phyloP scores from a whole-genome alignment of 1,140 invertebrate species.

The Scaptomyza pallida region DNA sequence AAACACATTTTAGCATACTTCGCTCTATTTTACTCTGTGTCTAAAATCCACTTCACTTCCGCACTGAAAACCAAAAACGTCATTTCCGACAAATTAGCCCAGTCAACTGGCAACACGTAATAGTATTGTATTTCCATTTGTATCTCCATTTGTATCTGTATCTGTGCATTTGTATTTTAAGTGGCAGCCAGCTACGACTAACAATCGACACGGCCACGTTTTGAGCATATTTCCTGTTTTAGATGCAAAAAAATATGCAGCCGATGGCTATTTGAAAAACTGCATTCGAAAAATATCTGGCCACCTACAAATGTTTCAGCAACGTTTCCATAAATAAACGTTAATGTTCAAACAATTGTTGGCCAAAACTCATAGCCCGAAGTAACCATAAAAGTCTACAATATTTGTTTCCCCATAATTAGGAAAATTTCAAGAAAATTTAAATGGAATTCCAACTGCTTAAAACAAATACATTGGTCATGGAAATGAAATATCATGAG shows the following conservation, averaged over 20 bases:
- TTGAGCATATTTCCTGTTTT: slow-evolving; percentile 76
- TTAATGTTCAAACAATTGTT: neutral
- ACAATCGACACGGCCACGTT: slow-evolving; percentile 60
- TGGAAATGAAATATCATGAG: neutral
- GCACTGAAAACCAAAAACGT: slow-evolving; percentile 67
- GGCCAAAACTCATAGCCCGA: neutral
- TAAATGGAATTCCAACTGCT: neutral
- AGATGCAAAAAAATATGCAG: slow-evolving; percentile 46
- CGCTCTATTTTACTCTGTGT: neutral
- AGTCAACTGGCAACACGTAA: slow-evolving; percentile 64
- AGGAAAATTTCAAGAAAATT: neutral
- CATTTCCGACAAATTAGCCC: slow-evolving; percentile 78
- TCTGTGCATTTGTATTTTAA: slow-evolving; percentile 42
- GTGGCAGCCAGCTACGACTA: slow-evolving; percentile 45
- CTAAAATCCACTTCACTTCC: slow-evolving; percentile 48
- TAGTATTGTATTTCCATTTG: slow-evolving; percentile 43
- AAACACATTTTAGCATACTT: slow-evolving; percentile 34
- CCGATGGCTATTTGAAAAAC: slow-evolving; percentile 12
- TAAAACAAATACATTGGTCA: neutral
- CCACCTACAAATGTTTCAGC: slow-evolving; percentile 41
- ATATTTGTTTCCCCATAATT: neutral
- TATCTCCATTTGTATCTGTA: slow-evolving; percentile 25
- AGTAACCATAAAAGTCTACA: neutral
- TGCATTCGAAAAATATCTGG: neutral
- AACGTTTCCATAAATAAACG: slow-evolving; percentile 8